phyloP scores from a whole-genome alignment of 2,888 invertebrate species.

The Nycteola revayana region DNA sequence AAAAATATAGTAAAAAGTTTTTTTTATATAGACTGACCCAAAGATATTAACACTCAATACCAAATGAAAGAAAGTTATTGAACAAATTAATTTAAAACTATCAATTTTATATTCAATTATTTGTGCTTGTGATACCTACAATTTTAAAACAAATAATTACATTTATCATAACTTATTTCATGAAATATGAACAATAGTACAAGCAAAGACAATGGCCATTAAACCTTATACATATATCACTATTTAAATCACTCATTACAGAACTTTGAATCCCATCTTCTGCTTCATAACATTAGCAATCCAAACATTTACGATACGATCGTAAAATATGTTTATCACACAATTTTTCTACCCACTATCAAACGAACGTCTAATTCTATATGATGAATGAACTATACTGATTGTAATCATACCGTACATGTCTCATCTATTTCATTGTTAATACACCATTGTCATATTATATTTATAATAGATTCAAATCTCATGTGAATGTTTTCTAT shows the following conservation, averaged over 20 bases:
- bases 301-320: slow-evolving; percentile 42
- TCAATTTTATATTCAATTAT: too few species aligned
- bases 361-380: slow-evolving; percentile 20
- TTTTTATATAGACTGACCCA: too few species aligned
- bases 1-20: slow-evolving; percentile 14
- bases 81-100: too few species aligned
- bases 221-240: too few species aligned
- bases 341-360: slow-evolving; percentile 43
- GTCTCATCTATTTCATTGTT: slow-evolving; percentile 61
- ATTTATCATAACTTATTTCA: too few species aligned
- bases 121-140: too few species aligned
- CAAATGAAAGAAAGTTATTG: too few species aligned
- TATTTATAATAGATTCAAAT: slow-evolving; percentile 65
- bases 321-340: slow-evolving; percentile 48
- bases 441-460: slow-evolving; percentile 68
- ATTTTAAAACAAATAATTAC: too few species aligned
- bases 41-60: too few species aligned
- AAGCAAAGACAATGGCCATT: too few species aligned
- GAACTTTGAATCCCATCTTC: slow-evolving; percentile 10
- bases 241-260: too few species aligned
- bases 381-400: slow-evolving; percentile 64
- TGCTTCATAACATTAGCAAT: slow-evolving; percentile 41
- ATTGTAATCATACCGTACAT: slow-evolving; percentile 46
- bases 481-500: slow-evolving; percentile 49
- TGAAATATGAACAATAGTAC: too few species aligned